phyloP scores from a whole-genome alignment of 2,113 vertebrate genomes.

The Micromys minutus region DNA sequence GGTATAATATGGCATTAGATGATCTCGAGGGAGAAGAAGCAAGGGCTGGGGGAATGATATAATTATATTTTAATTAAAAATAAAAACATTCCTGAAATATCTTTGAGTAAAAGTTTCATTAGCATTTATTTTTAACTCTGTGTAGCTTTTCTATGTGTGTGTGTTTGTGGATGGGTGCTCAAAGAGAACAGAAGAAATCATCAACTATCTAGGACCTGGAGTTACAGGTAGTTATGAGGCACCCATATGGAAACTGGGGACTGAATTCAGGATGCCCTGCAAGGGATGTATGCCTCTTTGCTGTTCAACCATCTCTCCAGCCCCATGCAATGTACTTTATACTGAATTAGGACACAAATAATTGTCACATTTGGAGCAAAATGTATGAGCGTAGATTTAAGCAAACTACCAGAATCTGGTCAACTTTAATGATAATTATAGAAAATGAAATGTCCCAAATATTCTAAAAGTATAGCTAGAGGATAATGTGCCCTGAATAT shows the following conservation, averaged over 20 bases:
- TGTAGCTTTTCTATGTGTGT: neutral
- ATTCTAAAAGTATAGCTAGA: neutral
- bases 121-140: neutral
- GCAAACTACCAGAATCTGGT: neutral
- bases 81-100: neutral
- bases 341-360: neutral
- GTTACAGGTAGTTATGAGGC: neutral
- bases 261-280: neutral
- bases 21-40: neutral
- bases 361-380: neutral
- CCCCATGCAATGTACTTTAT: neutral
- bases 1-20: rapidly evolving
- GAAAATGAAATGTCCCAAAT: neutral
- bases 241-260: neutral
- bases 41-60: rapidly evolving
- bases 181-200: neutral
- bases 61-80: neutral
- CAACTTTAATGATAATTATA: neutral
- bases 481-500: neutral
- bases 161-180: neutral
- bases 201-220: neutral
- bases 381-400: neutral
- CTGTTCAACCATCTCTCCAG: neutral
- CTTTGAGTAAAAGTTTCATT: neutral
- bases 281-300: neutral